Conservation (phyloP, 2,888 invertebrate species). For the Osmoderma eremita region DNA sequence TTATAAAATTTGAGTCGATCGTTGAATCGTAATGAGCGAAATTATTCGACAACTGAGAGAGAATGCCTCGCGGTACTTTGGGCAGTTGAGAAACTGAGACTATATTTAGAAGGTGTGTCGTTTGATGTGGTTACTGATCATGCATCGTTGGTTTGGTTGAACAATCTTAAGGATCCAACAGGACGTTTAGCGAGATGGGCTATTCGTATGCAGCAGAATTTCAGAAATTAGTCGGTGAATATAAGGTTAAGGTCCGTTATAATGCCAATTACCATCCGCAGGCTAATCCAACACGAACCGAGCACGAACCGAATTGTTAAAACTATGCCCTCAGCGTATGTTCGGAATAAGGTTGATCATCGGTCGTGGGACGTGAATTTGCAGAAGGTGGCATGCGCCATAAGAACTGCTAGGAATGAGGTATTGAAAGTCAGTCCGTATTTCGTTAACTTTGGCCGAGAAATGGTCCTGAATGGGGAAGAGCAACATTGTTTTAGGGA, state of each 20-base stretch:
- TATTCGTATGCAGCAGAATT: constrained; percentile 45
- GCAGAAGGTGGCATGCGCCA: constrained; percentile 37
- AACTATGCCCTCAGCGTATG: constrained; percentile 39
- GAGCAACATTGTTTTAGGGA: no score
- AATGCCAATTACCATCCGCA: constrained; percentile 43
- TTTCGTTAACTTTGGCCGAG: constrained; percentile 41
- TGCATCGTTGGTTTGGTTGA: constrained; percentile 30
- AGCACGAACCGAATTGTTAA: constrained; percentile 42
- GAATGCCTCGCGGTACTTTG: constrained; percentile 44
- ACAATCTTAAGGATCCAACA: constrained; percentile 44
- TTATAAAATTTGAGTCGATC: constrained; percentile 30
- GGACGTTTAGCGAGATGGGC: constrained; percentile 47
- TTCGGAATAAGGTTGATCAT: constrained; percentile 39
- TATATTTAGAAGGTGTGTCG: constrained; percentile 46
- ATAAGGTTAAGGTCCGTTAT: constrained; percentile 36
- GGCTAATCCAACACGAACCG: constrained; percentile 41
- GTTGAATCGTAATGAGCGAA: constrained; percentile 39
- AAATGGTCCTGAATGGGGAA: no score
- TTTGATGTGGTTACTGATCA: constrained; percentile 44
- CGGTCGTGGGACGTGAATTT: constrained; percentile 14
- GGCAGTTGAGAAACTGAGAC: constrained; percentile 41
- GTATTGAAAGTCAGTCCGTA: constrained; percentile 42
- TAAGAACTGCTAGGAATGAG: constrained; percentile 41
- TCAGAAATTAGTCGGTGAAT: constrained; percentile 11
- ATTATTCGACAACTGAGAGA: constrained; percentile 42